Percentiles rank a stretch among this genome's conserved stretches.
These are phyloP conservation scores for Tridacna gigas DNA, from an alignment of 2,888 invertebrate genomes.

Conservation along the genomic window DNA sequence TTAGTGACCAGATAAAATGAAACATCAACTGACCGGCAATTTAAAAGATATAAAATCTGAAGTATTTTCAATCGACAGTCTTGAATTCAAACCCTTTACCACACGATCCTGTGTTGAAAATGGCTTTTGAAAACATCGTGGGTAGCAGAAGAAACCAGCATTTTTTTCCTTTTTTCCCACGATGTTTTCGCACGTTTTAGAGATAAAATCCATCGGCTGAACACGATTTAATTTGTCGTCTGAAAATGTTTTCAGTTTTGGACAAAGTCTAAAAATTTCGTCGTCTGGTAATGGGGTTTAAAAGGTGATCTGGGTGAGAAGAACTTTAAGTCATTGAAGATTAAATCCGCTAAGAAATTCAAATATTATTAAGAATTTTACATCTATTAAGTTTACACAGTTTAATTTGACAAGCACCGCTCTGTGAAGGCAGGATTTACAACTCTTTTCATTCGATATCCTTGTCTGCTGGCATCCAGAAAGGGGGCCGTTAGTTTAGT, in stretches of 20 bases:
- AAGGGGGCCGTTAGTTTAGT: not conserved
- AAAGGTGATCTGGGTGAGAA: not conserved
- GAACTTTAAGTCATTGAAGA: slow-evolving; percentile 29
- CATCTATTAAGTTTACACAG: slow-evolving; percentile 60
- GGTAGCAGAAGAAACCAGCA: not conserved
- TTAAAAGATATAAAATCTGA: slow-evolving; percentile 33
- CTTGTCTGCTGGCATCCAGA: not conserved
- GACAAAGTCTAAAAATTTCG: not conserved
- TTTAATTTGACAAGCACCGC: slow-evolving; percentile 65
- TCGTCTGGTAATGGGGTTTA: not conserved
- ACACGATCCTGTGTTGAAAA: not conserved
- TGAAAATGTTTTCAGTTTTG: not conserved
- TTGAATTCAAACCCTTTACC: slow-evolving; percentile 14
- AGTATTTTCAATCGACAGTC: slow-evolving; percentile 16
- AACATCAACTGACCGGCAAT: slow-evolving; percentile 29
- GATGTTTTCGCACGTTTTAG: not conserved
- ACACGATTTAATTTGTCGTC: too few relatives aligned
- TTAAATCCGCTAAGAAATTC: slow-evolving; percentile 48
- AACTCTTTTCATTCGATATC: slow-evolving; percentile 25
- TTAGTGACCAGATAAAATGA: slow-evolving; percentile 23
- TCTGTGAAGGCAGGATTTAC: slow-evolving; percentile 21
- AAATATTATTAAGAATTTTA: slow-evolving; percentile 66
- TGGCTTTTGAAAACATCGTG: not conserved
- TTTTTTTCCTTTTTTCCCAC: not conserved
- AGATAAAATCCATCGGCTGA: too few relatives aligned